Conservation (phyloP, 2,888 invertebrate species). For the Leptopilina myrica region DNA sequence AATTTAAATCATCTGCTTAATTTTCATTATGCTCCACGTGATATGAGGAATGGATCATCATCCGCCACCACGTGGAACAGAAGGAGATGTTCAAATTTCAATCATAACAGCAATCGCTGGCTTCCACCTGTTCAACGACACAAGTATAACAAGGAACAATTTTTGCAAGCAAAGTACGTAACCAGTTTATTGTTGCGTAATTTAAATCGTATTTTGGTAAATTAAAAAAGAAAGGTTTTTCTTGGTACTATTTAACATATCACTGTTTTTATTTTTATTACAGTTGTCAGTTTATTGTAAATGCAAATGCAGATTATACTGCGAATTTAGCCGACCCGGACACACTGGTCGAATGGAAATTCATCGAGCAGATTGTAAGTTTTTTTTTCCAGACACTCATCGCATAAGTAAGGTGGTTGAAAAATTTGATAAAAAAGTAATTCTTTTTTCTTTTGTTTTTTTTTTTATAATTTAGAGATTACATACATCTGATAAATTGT, state of each 20-base stretch:
- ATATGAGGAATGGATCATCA: conserved; percentile 75
- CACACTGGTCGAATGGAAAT: conserved; percentile 92
- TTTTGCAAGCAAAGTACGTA: conserved; percentile 92
- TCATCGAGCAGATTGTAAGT: conserved; percentile 95
- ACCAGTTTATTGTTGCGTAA: background rate
- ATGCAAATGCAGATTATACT: conserved; percentile 87
- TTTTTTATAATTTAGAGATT: conserved; percentile 78
- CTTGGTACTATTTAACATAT: no score
- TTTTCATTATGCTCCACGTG: conserved; percentile 89
- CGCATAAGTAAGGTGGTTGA: background rate
- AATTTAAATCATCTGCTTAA: conserved; percentile 96
- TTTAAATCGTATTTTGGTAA: no score
- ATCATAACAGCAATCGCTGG: conserved; percentile 71
- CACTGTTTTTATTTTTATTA: conserved; percentile 68
- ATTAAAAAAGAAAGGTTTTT: conserved; percentile 1
- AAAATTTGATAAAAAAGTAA: no score
- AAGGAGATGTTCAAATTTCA: conserved; percentile 67
- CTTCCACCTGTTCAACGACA: conserved; percentile 79
- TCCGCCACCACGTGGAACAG: conserved; percentile 62
- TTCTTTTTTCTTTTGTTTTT: conserved; percentile 16
- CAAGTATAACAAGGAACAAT: conserved; percentile 95
- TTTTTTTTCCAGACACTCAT: conserved; percentile 78
- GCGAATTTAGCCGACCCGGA: conserved; percentile 90
- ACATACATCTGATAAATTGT: conserved; percentile 82
- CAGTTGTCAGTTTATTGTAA: conserved; percentile 97